Evolutionary conservation across 2,888 invertebrate genomes (phyloP).

Genomic region (Branchellion lobata): DNA sequence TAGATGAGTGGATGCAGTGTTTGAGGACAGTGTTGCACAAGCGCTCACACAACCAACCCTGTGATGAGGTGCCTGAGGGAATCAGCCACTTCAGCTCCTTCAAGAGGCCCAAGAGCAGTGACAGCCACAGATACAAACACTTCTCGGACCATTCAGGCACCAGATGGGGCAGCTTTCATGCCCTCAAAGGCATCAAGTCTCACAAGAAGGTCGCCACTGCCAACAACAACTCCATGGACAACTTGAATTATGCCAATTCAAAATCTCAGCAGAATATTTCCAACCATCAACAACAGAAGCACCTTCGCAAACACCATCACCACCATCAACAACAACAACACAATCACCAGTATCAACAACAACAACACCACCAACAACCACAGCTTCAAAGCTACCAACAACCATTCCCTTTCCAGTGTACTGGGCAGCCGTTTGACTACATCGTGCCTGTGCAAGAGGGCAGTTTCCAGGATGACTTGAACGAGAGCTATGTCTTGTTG

Average conservation of each 20-base stretch:
- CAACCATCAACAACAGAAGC: not conserved
- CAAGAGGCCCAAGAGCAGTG: not conserved
- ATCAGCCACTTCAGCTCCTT: not conserved
- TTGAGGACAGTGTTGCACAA: not conserved
- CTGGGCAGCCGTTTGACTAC: not conserved
- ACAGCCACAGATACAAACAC: not conserved
- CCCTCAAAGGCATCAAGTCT: not conserved
- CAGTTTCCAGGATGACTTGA: conserved; percentile 6
- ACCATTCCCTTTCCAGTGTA: too few species aligned
- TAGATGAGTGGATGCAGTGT: not conserved
- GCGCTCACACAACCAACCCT: not conserved
- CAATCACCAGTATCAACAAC: not conserved
- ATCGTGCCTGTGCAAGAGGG: not conserved
- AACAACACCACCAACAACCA: not conserved
- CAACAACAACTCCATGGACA: not conserved
- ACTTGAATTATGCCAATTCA: not conserved
- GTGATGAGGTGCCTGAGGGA: not conserved
- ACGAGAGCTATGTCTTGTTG: conserved; percentile 37
- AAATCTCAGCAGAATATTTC: not conserved
- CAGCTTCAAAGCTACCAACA: not conserved
- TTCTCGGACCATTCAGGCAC: not conserved
- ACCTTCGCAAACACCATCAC: not conserved
- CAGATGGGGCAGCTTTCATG: not conserved
- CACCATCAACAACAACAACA: not conserved
- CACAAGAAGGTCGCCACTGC: not conserved